Conservation (phyloP, 2,113 vertebrate genomes). For the Nannobrachium achirus region DNA sequence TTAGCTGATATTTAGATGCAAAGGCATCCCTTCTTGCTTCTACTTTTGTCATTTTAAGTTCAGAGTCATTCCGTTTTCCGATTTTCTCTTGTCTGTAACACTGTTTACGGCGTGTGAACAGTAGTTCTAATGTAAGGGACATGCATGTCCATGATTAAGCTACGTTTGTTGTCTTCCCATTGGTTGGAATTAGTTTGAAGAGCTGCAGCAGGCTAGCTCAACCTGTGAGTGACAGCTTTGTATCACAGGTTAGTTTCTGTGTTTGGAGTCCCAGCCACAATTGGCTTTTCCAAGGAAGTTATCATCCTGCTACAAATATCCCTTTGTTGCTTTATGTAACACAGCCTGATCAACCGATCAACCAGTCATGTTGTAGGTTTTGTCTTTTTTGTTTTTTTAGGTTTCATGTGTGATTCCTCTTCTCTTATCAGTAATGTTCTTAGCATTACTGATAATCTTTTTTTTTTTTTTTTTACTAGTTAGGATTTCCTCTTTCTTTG, state of each 20-base stretch:
- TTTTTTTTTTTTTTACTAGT: conserved; percentile 46
- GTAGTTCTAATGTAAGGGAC: conserved; percentile 1
- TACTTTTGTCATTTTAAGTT: conserved; percentile 22
- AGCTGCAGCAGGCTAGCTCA: conserved; percentile 14
- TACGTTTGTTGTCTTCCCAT: conserved; percentile 43
- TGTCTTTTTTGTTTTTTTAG: conserved; percentile 51
- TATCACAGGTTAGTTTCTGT: conserved; percentile 25
- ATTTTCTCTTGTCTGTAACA: conserved; percentile 19
- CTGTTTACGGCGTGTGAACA: conserved; percentile 35
- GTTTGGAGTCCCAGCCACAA: conserved; percentile 36
- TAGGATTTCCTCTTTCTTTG: conserved; percentile 54
- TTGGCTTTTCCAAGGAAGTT: conserved; percentile 17
- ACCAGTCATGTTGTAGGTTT: conserved; percentile 42
- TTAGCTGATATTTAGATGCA: conserved; percentile 28
- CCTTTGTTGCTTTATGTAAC: conserved; percentile 49
- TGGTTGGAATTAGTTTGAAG: conserved; percentile 9
- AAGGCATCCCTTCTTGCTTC: conserved; percentile 17
- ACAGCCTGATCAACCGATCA: conserved; percentile 45
- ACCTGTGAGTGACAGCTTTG: conserved; percentile 34
- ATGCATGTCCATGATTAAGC: conserved; percentile 14
- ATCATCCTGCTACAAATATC: conserved; percentile 23
- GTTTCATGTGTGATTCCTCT: conserved; percentile 48
- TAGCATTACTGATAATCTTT: neutral
- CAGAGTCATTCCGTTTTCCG: conserved; percentile 53
- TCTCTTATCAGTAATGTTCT: conserved; percentile 44